Evolutionary conservation across 1,140 invertebrate species (phyloP), one percentile per base, ranked within the genome.

Genomic region (Heliconius himera): DNA sequence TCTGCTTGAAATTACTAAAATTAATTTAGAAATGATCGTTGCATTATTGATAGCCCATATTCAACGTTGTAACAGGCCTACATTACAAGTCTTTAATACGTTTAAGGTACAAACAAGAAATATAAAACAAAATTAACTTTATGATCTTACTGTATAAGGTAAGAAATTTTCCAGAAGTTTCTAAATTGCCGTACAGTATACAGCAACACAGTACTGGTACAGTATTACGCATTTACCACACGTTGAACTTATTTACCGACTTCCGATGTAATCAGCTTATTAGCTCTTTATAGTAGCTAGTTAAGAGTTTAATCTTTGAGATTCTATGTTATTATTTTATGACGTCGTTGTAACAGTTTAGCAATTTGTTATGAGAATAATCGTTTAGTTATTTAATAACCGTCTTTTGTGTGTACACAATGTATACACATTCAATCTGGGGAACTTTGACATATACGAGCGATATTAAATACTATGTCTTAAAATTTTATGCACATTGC

Each of bases 261-360:
- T 72, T 72, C 70, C 70, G 70, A 72, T 72, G 70, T 72, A 72
- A 72, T 72, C 70, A 72, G 70, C 70, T 72, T 72, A 72, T 72
- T 72, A 72, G 20, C 70, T 66, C 60, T 66, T 66, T 66, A 66
- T 66, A 56, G 54, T n/a, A 66, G 60, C 60, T 29, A 66, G 60
- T 66, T 66, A 29, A 66, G 60, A 66, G 13, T 66, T 66, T 66
- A 66, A 66, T 66, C 60, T 66, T 66, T 66, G 60, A 66, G 60
- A 66, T 29, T n/a, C n/a, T n/a, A n/a, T 66, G 60, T 22, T 66
- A 66, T 66, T 66, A 66, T 66, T 66, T 66, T 66, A 66, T 66
- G 26, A 66, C 3, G 20, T 72, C 36, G 70, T 41, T 72, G 20
- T 72, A 72, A 72, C 22, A n/a, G 26, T 29, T 66, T 29, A 66